Conservation (phyloP, 2,113 vertebrate species). For the Piaya cayana region DNA sequence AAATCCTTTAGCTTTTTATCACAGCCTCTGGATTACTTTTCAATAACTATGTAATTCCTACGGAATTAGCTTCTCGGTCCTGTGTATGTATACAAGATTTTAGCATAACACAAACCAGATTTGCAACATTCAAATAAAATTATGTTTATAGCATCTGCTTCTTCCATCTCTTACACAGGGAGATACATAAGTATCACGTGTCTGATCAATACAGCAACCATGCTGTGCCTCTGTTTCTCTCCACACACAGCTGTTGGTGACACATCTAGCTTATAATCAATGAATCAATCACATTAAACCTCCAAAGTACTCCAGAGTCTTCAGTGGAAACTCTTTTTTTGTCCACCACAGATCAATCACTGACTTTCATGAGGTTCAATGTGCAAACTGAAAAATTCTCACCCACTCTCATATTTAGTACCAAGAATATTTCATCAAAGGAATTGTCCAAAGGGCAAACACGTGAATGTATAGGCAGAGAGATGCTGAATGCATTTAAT, state of each 20-base stretch:
- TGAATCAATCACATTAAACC: background rate
- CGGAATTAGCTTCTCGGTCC: background rate
- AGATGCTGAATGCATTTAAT: background rate
- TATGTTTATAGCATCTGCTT: background rate
- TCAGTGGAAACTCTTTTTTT: background rate
- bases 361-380: background rate
- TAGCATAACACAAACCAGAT: background rate
- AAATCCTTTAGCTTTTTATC: background rate
- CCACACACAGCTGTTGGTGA: background rate
- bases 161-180: background rate
- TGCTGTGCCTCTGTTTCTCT: background rate
- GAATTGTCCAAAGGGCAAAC: background rate
- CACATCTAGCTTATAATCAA: background rate
- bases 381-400: background rate
- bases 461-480: background rate
- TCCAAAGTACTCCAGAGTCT: background rate
- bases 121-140: background rate
- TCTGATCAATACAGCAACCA: background rate
- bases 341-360: background rate
- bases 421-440: background rate
- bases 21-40: background rate
- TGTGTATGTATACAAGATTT: background rate
- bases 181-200: fast-evolving
- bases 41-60: background rate
- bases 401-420: background rate